A percentile compares a stretch with the other conserved stretches of the same genome.
Evolutionary conservation across 2,113 vertebrate species (phyloP).

Genomic region (Crotalus horridus): DNA sequence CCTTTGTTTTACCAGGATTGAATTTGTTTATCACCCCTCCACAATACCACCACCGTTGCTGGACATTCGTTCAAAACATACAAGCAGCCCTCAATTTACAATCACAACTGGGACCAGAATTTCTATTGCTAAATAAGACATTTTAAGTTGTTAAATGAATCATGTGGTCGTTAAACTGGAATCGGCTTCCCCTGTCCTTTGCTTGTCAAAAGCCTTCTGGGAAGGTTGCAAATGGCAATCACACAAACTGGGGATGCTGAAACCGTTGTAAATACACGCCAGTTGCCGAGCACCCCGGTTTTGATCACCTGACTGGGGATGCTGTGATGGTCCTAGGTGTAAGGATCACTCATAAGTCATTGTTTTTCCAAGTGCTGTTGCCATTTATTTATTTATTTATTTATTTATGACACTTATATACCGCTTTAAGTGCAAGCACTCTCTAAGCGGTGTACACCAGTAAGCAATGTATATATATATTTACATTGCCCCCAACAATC

Average conservation of each 20-base stretch:
- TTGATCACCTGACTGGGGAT: background rate
- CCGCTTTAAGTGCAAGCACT: no score
- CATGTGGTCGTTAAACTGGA: background rate
- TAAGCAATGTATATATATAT: no score
- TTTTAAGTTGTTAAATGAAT: background rate
- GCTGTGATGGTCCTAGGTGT: background rate
- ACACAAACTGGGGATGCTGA: background rate
- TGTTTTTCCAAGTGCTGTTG: background rate
- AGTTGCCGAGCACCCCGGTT: background rate
- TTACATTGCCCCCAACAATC: no score
- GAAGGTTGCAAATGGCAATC: background rate
- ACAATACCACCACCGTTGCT: background rate
- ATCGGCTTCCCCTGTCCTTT: background rate
- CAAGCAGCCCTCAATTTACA: no score
- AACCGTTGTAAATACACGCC: background rate
- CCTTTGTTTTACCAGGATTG: background rate
- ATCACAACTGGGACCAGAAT: background rate
- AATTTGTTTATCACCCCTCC: background rate
- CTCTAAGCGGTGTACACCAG: no score
- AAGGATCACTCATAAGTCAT: background rate
- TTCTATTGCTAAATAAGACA: background rate
- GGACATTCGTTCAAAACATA: background rate
- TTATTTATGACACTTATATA: no score
- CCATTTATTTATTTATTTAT: no score
- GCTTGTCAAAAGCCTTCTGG: background rate